Evolutionary conservation across 2,888 invertebrate species (phyloP).

Genomic region (Notodonta ziczac): DNA sequence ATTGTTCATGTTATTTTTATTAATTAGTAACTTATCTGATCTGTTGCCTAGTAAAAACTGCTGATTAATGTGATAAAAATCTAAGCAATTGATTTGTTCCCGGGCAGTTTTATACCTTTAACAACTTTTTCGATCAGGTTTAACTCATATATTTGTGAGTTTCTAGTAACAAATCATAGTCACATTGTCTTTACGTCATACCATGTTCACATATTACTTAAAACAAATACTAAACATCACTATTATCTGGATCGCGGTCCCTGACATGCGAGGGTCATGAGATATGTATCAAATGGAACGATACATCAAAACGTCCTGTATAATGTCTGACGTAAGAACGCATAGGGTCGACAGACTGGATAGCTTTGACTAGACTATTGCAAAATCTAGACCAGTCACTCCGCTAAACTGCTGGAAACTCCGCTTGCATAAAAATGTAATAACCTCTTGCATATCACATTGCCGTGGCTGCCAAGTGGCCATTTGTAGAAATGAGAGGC

Average conservation of each 20-base stretch:
- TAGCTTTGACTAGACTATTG: slow-evolving; percentile 12
- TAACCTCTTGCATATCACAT: not conserved
- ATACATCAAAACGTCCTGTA: slow-evolving; percentile 66
- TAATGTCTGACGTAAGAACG: slow-evolving; percentile 44
- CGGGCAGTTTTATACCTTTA: not conserved
- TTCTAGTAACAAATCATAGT: not conserved
- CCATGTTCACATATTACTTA: slow-evolving; percentile 32
- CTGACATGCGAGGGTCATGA: slow-evolving; percentile 50
- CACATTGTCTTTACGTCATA: not conserved
- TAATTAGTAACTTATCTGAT: not conserved
- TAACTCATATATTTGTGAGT: not conserved
- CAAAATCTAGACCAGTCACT: not conserved
- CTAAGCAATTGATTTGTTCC: not conserved
- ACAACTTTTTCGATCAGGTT: too few relatives aligned
- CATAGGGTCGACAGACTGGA: slow-evolving; percentile 24
- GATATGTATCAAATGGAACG: slow-evolving; percentile 67
- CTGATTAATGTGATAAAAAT: not conserved
- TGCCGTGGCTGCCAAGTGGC: not conserved
- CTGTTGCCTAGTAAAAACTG: not conserved
- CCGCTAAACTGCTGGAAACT: slow-evolving; percentile 8
- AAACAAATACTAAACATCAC: slow-evolving; percentile 42
- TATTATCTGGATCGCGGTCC: slow-evolving; percentile 45
- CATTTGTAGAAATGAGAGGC: not conserved
- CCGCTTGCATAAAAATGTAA: slow-evolving; percentile 16
- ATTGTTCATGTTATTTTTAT: slow-evolving; percentile 1